These are phyloP conservation scores for Salvelinus sp. DNA, from an alignment of 2,113 vertebrate genomes.

Conservation along the genomic window DNA sequence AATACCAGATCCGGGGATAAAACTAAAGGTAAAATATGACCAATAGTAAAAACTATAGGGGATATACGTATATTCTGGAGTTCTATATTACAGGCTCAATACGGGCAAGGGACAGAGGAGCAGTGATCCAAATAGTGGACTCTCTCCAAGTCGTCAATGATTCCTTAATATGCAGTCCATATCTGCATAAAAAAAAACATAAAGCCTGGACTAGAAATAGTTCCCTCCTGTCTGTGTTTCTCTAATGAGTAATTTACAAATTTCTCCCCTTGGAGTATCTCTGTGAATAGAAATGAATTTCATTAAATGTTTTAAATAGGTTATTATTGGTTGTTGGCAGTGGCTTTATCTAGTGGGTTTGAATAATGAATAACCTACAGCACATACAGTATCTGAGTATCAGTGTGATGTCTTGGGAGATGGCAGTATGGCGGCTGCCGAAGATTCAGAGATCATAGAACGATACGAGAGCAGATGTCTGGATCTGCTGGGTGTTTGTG, in stretches of 20 bases:
- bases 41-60: conserved; percentile 2
- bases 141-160: conserved; percentile 2
- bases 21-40: conserved; percentile 9
- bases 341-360: not conserved
- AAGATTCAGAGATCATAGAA: not conserved
- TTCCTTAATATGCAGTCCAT: not conserved
- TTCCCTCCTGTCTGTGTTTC: conserved; percentile 5
- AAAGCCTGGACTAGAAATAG: conserved; percentile 8
- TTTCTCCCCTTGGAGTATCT: not conserved
- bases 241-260: not conserved
- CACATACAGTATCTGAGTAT: not conserved
- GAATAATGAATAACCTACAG: conserved; percentile 19
- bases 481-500: not conserved
- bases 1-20: not conserved
- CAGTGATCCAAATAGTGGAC: conserved; percentile 1
- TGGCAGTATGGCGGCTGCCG: not conserved
- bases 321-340: not conserved
- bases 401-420: not conserved
- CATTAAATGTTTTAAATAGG: conserved; percentile 11
- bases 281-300: conserved; percentile 18
- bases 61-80: not conserved
- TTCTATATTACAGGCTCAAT: conserved; percentile 2
- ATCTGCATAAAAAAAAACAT: conserved; percentile 12
- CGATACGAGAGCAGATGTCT: not conserved
- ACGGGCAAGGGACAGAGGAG: not conserved